A percentile compares a stretch with the other conserved stretches of the same genome.
These are phyloP conservation scores for Ceratina australensis DNA, from an alignment of 1,140 invertebrate species.

Conservation along the genomic window DNA sequence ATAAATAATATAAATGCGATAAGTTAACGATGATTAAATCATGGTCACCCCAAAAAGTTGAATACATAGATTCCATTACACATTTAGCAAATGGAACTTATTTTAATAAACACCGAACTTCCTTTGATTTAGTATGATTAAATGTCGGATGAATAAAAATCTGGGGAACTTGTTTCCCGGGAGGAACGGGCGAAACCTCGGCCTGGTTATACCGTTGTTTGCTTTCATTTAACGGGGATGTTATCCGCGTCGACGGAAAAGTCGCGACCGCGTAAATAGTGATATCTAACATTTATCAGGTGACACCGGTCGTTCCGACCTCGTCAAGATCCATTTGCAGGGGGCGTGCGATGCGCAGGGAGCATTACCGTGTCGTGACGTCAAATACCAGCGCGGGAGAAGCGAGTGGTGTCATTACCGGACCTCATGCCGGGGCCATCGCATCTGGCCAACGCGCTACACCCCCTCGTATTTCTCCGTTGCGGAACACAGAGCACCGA, in stretches of 20 bases:
- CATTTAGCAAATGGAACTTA: too few relatives aligned
- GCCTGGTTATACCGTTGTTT: conserved; percentile 8
- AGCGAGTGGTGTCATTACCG: conserved; percentile 56
- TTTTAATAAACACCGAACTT: too few relatives aligned
- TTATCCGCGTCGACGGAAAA: neutral
- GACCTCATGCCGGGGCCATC: conserved; percentile 39
- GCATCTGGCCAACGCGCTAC: neutral
- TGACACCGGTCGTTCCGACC: conserved; percentile 32
- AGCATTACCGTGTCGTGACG: conserved; percentile 56
- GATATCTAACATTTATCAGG: conserved; percentile 47
- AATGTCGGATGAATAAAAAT: too few relatives aligned
- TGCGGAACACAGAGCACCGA: conserved; percentile 37
- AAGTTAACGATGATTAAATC: too few relatives aligned
- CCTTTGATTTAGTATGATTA: too few relatives aligned
- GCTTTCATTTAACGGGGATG: conserved; percentile 26
- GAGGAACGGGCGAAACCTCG: neutral
- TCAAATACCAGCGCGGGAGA: conserved; percentile 52
- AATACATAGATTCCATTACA: too few relatives aligned
- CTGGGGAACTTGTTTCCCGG: neutral
- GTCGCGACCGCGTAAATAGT: conserved; percentile 14
- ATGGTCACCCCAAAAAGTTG: too few relatives aligned
- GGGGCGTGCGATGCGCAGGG: conserved; percentile 32
- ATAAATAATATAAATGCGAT: too few relatives aligned
- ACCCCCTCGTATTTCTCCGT: conserved; percentile 45
- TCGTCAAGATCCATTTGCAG: conserved; percentile 57